Evolutionary conservation across 2,113 vertebrate genomes (phyloP).

Genomic region (Psittacus erithacus): DNA sequence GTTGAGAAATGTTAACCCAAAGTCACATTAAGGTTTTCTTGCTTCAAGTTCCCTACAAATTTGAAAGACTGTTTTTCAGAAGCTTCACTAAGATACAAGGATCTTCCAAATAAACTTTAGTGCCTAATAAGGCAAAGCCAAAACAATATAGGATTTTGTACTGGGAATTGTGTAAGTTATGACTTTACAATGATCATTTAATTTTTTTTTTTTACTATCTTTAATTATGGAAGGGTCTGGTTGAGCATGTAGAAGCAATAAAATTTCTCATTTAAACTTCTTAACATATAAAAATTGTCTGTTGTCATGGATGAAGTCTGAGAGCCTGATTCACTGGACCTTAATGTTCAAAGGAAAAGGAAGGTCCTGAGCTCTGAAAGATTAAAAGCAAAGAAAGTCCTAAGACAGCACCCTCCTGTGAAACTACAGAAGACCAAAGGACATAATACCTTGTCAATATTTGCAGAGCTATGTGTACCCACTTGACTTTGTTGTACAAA

Average conservation of each 20-base stretch:
- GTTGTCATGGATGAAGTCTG: background rate
- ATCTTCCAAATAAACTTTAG: background rate
- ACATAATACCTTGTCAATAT: background rate
- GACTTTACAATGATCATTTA: background rate
- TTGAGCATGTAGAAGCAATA: background rate
- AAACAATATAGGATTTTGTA: background rate
- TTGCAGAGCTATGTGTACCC: background rate
- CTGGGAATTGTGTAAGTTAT: background rate
- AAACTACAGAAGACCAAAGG: background rate
- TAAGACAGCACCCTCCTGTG: background rate
- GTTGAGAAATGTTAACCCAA: constrained; percentile 34
- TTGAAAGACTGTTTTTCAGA: constrained; percentile 13
- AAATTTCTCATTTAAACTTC: background rate
- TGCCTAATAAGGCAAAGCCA: background rate
- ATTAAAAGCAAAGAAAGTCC: constrained; percentile 1
- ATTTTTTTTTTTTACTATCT: background rate
- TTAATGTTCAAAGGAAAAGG: background rate
- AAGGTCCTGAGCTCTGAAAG: background rate
- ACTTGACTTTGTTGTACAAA: background rate
- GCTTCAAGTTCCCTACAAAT: constrained; percentile 1
- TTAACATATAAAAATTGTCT: background rate
- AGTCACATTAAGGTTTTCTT: constrained; percentile 1
- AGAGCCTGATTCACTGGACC: background rate
- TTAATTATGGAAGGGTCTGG: background rate
- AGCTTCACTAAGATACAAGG: background rate